phyloP scores from a whole-genome alignment of 2,888 invertebrate species.

The Melinaea menophilus region DNA sequence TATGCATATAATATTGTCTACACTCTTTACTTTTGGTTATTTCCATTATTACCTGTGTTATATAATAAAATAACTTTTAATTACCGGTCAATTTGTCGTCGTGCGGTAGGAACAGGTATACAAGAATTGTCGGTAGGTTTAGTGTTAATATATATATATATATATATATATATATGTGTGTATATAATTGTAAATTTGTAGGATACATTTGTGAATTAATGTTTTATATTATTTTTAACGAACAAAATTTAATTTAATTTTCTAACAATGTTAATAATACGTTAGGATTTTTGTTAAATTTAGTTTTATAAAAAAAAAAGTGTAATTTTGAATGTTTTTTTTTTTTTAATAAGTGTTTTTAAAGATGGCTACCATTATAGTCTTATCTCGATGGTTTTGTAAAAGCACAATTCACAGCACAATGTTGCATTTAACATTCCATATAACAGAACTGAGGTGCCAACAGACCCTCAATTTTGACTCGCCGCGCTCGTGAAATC shows the following conservation, averaged over 20 bases:
- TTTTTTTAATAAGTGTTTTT: constrained; percentile 6
- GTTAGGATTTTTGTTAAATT: constrained; percentile 30
- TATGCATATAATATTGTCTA: no score
- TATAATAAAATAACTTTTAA: no score
- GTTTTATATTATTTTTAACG: constrained; percentile 28
- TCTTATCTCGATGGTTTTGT: constrained; percentile 5
- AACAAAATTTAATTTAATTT: constrained; percentile 31
- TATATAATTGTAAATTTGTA: constrained; percentile 75
- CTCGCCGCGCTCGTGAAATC: no score
- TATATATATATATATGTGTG: constrained; percentile 59
- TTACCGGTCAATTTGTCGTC: no score
- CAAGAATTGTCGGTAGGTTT: constrained; percentile 52
- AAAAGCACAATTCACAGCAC: constrained; percentile 36
- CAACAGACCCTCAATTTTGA: no score
- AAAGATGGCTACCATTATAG: not conserved
- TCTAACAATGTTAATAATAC: constrained; percentile 25
- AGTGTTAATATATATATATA: no score
- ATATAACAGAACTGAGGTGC: constrained; percentile 9
- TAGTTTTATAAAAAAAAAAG: constrained; percentile 21
- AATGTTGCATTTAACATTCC: constrained; percentile 40
- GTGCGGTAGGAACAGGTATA: constrained; percentile 34
- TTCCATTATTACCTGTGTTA: no score
- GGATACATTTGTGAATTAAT: constrained; percentile 56
- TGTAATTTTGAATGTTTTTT: constrained; percentile 12
- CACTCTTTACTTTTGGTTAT: no score